Base-by-base conservation (phyloP, 2,113 vertebrate species). In the Agelaius phoeniceus region DNA sequence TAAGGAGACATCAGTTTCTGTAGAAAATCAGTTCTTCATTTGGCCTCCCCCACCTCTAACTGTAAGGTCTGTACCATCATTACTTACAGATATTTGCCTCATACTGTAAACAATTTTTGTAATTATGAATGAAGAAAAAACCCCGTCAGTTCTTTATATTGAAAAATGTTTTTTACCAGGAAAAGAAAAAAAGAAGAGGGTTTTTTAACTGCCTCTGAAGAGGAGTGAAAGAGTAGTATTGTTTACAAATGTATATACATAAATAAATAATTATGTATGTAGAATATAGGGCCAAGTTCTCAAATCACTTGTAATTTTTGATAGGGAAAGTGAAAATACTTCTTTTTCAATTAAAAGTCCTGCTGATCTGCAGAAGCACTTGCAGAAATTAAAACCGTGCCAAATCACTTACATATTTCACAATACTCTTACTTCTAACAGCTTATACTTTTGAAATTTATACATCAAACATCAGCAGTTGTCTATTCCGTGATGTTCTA, bases 1-100 rank as follows among this genome's bases (percentile, higher is more conserved):
- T 78, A 84, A 75, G 67, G 35, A 94, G 22, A 61, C 54, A 87
- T 84, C 90, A 78, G 49, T 94, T 97, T 96, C 95, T 94, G 55
- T 33, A 87, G 79, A 94, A 97, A 95, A 88, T 71, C 61, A 48
- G 81, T 54, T 46, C 48, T 91, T 33, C 48, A 8, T 74, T 94
- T 90, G 69, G 39, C n/a, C 55, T 93, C 14, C 35, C 49, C 59
- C 43, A 79, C 21, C 43, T 46, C 62, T 51, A 55, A 63, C 27
- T 19, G 6, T 71, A 85, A 76, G 15, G 6, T 79, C 27, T 58
- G 14, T 91, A 27, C 16, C 39, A 46, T 31, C 20, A 33, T 33
- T 4, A 1, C 54, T 66, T 67, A 52, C 27, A 86, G 19, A 81
- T 67, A 80, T 43, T 66, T 49, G 84, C 57, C 52, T 89, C 26